Percentiles rank a stretch among this genome's conserved stretches.
Evolutionary conservation across 2,888 invertebrate species (phyloP).

Genomic region (Smittia aterrima): DNA sequence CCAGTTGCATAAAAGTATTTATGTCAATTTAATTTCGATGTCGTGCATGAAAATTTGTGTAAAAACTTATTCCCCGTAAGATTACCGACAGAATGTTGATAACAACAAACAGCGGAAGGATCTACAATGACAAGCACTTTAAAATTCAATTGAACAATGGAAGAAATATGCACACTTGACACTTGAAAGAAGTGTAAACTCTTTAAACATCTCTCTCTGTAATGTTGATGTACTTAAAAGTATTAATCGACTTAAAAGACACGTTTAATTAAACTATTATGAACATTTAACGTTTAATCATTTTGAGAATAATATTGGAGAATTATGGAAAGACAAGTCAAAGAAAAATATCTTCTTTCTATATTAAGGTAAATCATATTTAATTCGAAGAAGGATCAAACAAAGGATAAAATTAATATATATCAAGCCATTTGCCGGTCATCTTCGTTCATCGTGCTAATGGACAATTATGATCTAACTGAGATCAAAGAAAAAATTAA

Average conservation of each 20-base stretch:
- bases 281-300: constrained; percentile 14
- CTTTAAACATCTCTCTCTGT: constrained; percentile 29
- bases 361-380: constrained; percentile 13
- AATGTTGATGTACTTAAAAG: constrained; percentile 30
- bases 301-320: constrained; percentile 42
- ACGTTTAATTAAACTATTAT: constrained; percentile 4
- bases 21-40: constrained; percentile 41
- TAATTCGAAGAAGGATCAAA: constrained; percentile 9
- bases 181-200: not conserved
- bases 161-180: constrained; percentile 4
- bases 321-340: constrained; percentile 34
- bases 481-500: constrained; percentile 10
- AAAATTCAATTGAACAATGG: constrained; percentile 42
- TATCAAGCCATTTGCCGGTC: constrained; percentile 31
- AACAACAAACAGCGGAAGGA: constrained; percentile 16
- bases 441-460: constrained; percentile 2
- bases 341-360: constrained; percentile 25
- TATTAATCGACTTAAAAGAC: constrained; percentile 24
- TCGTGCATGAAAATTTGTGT: constrained; percentile 38
- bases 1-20: constrained; percentile 21
- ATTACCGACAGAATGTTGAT: constrained; percentile 2
- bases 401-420: constrained; percentile 40
- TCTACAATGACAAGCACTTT: constrained; percentile 25
- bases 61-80: constrained; percentile 16
- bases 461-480: constrained; percentile 8